Conservation (phyloP, 1,140 invertebrate genomes). For the Drosophila parabipectinata region DNA sequence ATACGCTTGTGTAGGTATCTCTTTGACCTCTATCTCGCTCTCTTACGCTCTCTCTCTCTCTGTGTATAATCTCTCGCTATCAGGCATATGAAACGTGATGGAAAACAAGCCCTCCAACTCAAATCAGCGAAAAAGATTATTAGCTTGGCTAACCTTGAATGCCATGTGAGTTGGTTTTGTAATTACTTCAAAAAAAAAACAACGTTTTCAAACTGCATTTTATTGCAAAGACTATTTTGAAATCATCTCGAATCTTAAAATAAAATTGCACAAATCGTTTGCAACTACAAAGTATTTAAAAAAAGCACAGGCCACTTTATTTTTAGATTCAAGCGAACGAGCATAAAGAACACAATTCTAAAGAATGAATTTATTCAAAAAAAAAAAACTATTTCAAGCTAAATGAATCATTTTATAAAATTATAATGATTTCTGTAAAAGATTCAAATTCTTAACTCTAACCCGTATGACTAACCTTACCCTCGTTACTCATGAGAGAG, state of each 20-base stretch:
- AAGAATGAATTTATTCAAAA: constrained; percentile 12
- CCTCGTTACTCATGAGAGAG: no score
- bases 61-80: constrained; percentile 13
- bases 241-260: constrained; percentile 3
- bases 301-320: constrained; percentile 15
- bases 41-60: constrained; percentile 6
- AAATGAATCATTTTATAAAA: neutral
- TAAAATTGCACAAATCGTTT: constrained; percentile 33
- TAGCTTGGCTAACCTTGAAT: constrained; percentile 45
- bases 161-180: constrained; percentile 21
- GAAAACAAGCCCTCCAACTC: constrained; percentile 30
- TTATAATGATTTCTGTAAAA: no score
- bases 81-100: constrained; percentile 50
- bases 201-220: neutral
- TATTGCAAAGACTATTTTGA: neutral
- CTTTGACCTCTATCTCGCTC: constrained; percentile 17
- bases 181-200: neutral
- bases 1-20: constrained; percentile 9
- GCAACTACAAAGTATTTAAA: constrained; percentile 38
- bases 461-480: no score
- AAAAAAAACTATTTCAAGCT: constrained; percentile 13
- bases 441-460: no score
- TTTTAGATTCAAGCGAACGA: constrained; percentile 4
- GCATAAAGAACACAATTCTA: constrained; percentile 10
- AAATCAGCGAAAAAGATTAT: constrained; percentile 47